Evolutionary conservation across 2,888 invertebrate genomes (phyloP).

Genomic region (Chromoteleia sp.): DNA sequence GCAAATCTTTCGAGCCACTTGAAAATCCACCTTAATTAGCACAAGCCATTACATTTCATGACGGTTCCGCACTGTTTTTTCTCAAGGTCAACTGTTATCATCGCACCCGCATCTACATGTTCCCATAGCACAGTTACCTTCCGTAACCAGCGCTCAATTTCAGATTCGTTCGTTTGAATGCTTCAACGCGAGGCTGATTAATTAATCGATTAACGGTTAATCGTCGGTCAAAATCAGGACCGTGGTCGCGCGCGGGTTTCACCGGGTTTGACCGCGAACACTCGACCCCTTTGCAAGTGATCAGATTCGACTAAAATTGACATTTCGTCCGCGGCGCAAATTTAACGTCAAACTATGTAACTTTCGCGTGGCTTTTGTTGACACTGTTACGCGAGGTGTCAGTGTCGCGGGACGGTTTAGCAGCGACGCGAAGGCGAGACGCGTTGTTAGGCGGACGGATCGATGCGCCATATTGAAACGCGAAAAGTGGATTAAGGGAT

Average conservation of each 20-base stretch:
- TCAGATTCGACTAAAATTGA: too few relatives aligned
- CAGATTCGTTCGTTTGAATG: not conserved
- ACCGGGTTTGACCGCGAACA: slow-evolving; percentile 4
- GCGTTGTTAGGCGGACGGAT: slow-evolving; percentile 39
- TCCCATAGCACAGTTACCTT: slow-evolving; percentile 26
- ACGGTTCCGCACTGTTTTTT: slow-evolving; percentile 24
- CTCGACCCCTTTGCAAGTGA: not conserved
- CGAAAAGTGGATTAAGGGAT: slow-evolving; percentile 1
- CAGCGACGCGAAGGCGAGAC: slow-evolving; percentile 17
- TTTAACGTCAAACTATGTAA: slow-evolving; percentile 18
- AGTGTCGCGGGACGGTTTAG: slow-evolving; percentile 12
- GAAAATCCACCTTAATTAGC: slow-evolving; percentile 5
- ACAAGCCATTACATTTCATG: slow-evolving; percentile 3
- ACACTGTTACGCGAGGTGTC: slow-evolving; percentile 10
- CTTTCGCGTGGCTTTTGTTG: slow-evolving; percentile 27
- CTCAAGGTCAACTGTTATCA: slow-evolving; percentile 35
- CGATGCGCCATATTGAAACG: slow-evolving; percentile 49
- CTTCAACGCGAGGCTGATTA: not conserved
- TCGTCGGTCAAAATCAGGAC: not conserved
- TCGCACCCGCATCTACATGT: not conserved
- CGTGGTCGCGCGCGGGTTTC: slow-evolving; percentile 5
- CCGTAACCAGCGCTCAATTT: slow-evolving; percentile 9
- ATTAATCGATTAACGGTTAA: not conserved
- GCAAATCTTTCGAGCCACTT: not conserved
- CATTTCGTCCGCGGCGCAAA: not conserved